Evolutionary conservation across 2,888 invertebrate species (phyloP), one percentile per base, ranked within the genome.

Genomic region (Folsomia manolachei): DNA sequence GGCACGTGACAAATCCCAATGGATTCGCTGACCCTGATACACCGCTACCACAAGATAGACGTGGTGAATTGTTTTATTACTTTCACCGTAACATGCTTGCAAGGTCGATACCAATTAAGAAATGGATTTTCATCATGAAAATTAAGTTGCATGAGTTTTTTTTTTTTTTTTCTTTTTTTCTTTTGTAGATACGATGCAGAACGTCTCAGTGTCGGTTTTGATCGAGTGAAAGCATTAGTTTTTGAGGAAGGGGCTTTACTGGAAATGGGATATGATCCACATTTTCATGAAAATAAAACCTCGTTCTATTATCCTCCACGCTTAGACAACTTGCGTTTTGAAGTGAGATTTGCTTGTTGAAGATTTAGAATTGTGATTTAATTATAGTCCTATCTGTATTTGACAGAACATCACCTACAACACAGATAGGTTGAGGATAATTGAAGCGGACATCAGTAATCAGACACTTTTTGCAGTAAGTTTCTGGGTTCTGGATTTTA

Each of bases 61-160:
- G 25, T n/a, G 69, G 69, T 1, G 69, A 69, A 51, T 26, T 69
- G 19, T 69, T 69, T 24, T 63, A 69, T 14, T 69, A 69, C 26
- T 69, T 69, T 24, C 69, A 69, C 51, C 69, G 39, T 4, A 39
- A 63, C 1, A 18, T 63, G 2, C 19, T 69, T 24, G 69, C 69
- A n/a, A 24, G 69, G 24, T 69, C 4, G 7, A 51, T 51, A n/a
- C 39, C 14, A n/a, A 14, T 19, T 56, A n/a, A 19, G 56, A 18
- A 56, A 18, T 56, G 4, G 18, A 56, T 56, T 56, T 19, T 21
- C n/a, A 19, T 56, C 51, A 9, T 51, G 51, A 11, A 51, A 9
- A 51, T 11, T 51, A 51, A 51, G 9, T 11, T 18, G 51, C 9
- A 51, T 51, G 18, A 51, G 9, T 51, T 51, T 18, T 9, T 51